phyloP scores from a whole-genome alignment of 2,797 vertebrate species.

The Chaetodon trifasciatus region DNA sequence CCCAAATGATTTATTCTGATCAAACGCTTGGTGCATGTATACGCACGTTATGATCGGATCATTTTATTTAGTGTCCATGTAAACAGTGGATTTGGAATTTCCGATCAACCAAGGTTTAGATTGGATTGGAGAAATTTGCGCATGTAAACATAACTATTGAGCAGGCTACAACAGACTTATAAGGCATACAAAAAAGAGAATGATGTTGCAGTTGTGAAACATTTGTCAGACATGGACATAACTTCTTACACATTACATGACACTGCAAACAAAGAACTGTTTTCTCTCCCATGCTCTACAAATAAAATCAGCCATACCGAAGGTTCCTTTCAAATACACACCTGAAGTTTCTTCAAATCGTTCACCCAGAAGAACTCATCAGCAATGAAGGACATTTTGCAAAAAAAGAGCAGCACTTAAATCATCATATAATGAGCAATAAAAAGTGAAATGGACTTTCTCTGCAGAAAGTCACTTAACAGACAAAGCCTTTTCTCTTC shows the following conservation, averaged over 20 bases:
- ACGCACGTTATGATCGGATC: no score
- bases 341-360: background rate
- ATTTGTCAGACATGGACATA: background rate
- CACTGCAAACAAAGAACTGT: background rate
- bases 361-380: background rate
- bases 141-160: no score
- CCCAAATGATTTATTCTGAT: no score
- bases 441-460: background rate
- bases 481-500: background rate
- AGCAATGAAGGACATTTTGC: background rate
- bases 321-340: background rate
- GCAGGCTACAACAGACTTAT: background rate
- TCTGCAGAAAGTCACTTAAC: background rate
- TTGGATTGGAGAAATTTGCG: no score
- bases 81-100: no score
- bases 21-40: no score
- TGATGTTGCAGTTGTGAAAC: background rate
- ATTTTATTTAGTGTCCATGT: no score
- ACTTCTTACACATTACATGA: background rate
- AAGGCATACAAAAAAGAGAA: background rate
- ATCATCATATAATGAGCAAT: conserved; percentile 1
- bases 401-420: background rate
- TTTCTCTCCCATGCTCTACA: background rate
- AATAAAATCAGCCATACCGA: background rate
- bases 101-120: no score